Evolutionary conservation across 1,140 invertebrate genomes (phyloP).

Genomic region (Drosophila ohnishii): DNA sequence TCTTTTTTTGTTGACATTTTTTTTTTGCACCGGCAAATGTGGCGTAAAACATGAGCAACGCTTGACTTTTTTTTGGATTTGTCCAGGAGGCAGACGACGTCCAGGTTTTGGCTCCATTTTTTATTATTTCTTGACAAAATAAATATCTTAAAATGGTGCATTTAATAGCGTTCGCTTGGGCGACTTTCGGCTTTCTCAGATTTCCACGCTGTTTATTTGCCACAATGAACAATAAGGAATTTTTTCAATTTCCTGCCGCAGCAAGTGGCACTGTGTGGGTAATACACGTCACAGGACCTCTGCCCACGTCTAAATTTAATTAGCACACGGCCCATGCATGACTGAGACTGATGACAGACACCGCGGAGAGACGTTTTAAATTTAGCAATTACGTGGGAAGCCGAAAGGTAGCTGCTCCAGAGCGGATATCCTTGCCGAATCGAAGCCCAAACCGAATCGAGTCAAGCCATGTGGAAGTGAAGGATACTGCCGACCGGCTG

Average conservation of each 20-base stretch:
- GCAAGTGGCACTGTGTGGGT: slow-evolving; percentile 33
- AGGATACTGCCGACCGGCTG: slow-evolving; percentile 57
- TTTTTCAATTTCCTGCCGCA: slow-evolving; percentile 56
- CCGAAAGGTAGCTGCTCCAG: slow-evolving; percentile 18
- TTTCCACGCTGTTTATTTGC: slow-evolving; percentile 44
- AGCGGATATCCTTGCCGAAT: slow-evolving; percentile 68
- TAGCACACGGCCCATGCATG: slow-evolving; percentile 55
- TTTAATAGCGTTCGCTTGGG: slow-evolving; percentile 70
- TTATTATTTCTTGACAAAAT: slow-evolving; percentile 12
- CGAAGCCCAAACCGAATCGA: slow-evolving; percentile 48
- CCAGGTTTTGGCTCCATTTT: slow-evolving; percentile 10
- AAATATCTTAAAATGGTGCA: slow-evolving; percentile 68
- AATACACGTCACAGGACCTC: slow-evolving; percentile 18
- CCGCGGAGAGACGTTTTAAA: slow-evolving; percentile 30
- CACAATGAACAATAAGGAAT: slow-evolving; percentile 25
- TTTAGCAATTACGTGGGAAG: slow-evolving; percentile 65
- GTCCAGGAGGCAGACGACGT: slow-evolving; percentile 6
- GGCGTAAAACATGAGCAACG: slow-evolving; percentile 65
- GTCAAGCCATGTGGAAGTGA: slow-evolving; percentile 68
- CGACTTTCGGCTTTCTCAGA: slow-evolving; percentile 16
- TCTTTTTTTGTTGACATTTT: slow-evolving; percentile 50
- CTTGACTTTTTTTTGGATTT: slow-evolving; percentile 47
- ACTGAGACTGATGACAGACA: slow-evolving; percentile 25
- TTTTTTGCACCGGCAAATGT: slow-evolving; percentile 45
- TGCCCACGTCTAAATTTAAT: slow-evolving; percentile 53